These are phyloP conservation scores for Gryllus bimaculatus DNA, from an alignment of 1,140 invertebrate species.

Conservation along the genomic window DNA sequence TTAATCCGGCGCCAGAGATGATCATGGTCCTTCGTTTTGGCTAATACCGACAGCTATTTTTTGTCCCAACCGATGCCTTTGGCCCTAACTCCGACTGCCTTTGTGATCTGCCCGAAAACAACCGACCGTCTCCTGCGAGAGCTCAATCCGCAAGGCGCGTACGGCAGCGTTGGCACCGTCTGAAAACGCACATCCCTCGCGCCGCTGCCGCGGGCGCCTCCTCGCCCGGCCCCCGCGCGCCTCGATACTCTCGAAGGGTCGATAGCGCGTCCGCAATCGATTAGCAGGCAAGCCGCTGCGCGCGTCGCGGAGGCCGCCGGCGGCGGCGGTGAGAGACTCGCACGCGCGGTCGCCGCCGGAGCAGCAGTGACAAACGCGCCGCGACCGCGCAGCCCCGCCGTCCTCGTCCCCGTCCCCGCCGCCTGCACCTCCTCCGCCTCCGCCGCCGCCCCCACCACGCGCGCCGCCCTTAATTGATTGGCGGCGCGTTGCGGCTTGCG, in stretches of 20 bases:
- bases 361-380: background rate
- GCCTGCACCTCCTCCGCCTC: too few relatives aligned
- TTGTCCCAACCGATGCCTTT: too few relatives aligned
- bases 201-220: background rate
- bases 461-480: too few relatives aligned
- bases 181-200: background rate
- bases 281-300: background rate
- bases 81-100: background rate
- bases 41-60: too few relatives aligned
- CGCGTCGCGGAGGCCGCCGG: too few relatives aligned
- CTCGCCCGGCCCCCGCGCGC: too few relatives aligned
- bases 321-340: background rate
- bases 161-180: background rate
- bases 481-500: too few relatives aligned
- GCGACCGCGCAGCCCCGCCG: too few relatives aligned
- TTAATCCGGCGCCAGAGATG: too few relatives aligned
- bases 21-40: too few relatives aligned
- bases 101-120: background rate
- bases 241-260: slow-evolving; percentile 2
- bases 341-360: background rate
- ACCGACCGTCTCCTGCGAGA: background rate
- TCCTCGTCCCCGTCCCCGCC: too few relatives aligned
- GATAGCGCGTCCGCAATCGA: background rate
- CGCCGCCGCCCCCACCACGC: too few relatives aligned
- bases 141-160: background rate